A percentile compares a stretch with the other conserved stretches of the same genome.
Conservation (phyloP, 2,888 invertebrate species). For the Ormyrus thymus region DNA sequence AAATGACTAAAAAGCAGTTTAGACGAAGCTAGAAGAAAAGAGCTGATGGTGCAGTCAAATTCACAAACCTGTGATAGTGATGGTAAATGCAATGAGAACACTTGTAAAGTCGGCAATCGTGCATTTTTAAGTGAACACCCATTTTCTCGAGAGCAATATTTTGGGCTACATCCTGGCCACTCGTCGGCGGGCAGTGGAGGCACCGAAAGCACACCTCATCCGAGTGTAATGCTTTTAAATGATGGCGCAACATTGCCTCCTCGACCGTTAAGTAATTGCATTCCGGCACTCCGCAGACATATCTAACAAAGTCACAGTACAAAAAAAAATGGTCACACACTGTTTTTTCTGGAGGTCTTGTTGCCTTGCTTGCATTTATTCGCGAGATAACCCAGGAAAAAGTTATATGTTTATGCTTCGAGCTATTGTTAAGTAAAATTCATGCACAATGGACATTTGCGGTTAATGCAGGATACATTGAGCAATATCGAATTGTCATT, state of each 20-base stretch:
- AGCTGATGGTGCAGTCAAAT: conserved; percentile 44
- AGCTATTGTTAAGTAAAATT: too few species aligned
- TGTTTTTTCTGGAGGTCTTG: not conserved
- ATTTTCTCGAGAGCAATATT: conserved; percentile 80
- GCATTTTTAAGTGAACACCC: conserved; percentile 84
- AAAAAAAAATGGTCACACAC: conserved; percentile 9
- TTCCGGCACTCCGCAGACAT: conserved; percentile 82
- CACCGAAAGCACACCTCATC: conserved; percentile 80
- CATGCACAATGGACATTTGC: too few species aligned
- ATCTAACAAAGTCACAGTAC: conserved; percentile 73
- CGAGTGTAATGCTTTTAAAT: conserved; percentile 84
- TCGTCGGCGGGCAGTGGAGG: conserved; percentile 82
- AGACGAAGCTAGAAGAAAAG: not conserved
- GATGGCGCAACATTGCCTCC: conserved; percentile 83
- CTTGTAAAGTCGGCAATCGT: conserved; percentile 83
- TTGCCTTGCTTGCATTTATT: not conserved
- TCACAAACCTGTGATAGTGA: conserved; percentile 77
- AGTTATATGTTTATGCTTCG: not conserved
- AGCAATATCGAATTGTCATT: too few species aligned
- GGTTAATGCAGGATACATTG: too few species aligned
- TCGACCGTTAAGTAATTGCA: conserved; percentile 85
- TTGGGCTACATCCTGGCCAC: conserved; percentile 73
- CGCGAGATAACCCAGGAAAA: conserved; percentile 22
- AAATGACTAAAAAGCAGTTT: not conserved
- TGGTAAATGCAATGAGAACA: conserved; percentile 83